Base-by-base conservation (phyloP, 2,113 vertebrate genomes). In the Hiodon tergisus region DNA sequence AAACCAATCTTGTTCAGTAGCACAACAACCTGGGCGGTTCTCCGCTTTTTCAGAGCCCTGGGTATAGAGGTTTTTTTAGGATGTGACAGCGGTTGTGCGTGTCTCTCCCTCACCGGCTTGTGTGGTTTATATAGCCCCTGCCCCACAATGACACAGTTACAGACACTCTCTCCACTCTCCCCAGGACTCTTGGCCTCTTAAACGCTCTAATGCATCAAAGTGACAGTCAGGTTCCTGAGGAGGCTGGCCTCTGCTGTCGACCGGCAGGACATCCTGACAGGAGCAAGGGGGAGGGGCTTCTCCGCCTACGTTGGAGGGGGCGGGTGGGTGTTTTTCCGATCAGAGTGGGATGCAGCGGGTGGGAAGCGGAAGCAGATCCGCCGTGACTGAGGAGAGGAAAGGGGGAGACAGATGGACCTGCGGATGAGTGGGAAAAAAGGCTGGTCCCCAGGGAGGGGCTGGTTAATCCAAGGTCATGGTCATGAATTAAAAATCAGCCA, bases 141-240 rank as follows among this genome's bases (percentile, higher is more conserved):
- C 63, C 6, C 31, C 31, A 11, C 63, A 66, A 2, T 4, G 73
- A 65, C 75, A 79, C 80, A 78, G 76, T 78, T 81, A 82, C 78
- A 81, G 78, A 78, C 31, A 77, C 80, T 60, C 63, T 76, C 72
- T 47, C 70, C 68, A 63, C 68, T 48, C 75, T 55, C 67, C 76
- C 67, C 9, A 71, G 61, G 78, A 69, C 77, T 78, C 81, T 73
- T 58, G 66, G 69, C 79, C 52, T 48, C 66, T 69, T 82, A 78
- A 85, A 81, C 77, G 78, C 76, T 51, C 79, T 82, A 69, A 81
- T 87, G 81, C 78, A 87, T 88, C 85, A 81, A 75, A 71, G 83
- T 78, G 76, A 78, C 82, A 84, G 77, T 80, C 73, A 76, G 74
- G 72, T 75, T 54, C 58, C 71, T 74, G 67, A 67, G 72, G 77